Evolutionary conservation across 1,140 invertebrate genomes (phyloP), one percentile per base, ranked within the genome.

Genomic region (Solen grandis): DNA sequence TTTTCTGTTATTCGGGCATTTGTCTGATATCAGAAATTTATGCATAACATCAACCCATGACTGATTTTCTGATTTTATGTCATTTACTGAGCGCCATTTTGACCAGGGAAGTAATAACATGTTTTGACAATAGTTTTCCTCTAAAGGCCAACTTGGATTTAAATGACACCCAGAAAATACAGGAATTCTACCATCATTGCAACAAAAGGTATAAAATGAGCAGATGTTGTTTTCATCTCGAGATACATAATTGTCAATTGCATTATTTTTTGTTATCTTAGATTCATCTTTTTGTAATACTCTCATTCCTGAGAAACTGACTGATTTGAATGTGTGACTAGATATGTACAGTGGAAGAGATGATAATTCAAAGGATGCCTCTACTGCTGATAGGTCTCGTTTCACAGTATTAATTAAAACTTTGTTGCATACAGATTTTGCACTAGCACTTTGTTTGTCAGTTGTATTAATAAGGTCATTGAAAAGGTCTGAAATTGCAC

Each of bases 1-100:
- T 63, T 76, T 82, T 3, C 81, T 50, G 70, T 83, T 83, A 63
- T 83, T 83, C 16, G 84, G 81, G 22, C 76, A 85, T n/a, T 33
- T 8, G 16, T 78, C 68, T 55, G 46, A 31, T 27, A 31, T 4
- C 27, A 75, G 36, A 36, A 83, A 83, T 10, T 54, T 0, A 27
- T 10, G 5, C 46, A 82, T 62, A 55, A 4, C 46, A 31, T 80
- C 70, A 41, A 25, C 36, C 75, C 76, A 84, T n/a, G 52, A 33
- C 0, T 16, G n/a, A 57, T 74, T 27, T 27, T 73, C 27, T 25
- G 13, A 0, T 29, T 84, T 84, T 22, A 81, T 68, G 36, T 81
- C 69, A 19, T 27, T 14, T 60, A 78, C 29, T 54, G 19, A 35
- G n/a, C 77, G 1, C 78, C 83, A 77, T 41, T 74, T 75, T 60